Evolutionary conservation across 2,113 vertebrate genomes (phyloP).

Genomic region (Catharus minimus): DNA sequence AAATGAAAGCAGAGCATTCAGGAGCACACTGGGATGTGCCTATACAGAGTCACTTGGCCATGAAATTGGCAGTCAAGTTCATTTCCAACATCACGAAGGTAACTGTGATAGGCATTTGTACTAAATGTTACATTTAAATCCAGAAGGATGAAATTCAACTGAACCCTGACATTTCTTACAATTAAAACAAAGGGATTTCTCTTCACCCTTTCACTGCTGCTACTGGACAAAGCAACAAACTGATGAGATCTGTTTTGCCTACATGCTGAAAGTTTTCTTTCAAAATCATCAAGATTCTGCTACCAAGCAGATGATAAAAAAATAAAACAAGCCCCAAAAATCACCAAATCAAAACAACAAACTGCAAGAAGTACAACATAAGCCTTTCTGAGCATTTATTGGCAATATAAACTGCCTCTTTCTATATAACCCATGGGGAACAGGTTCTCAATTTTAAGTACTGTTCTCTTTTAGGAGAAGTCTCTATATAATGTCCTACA

Average conservation of each 20-base stretch:
- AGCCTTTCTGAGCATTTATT: background rate
- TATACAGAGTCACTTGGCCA: background rate
- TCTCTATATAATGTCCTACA: background rate
- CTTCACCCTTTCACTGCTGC: background rate
- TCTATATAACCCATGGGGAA: background rate
- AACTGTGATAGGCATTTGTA: background rate
- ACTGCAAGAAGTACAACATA: background rate
- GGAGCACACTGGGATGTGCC: rapidly evolving
- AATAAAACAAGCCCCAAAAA: background rate
- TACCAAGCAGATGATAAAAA: background rate
- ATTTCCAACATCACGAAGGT: background rate
- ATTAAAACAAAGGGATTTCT: background rate
- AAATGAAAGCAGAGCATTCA: background rate
- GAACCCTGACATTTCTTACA: background rate
- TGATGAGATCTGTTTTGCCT: background rate
- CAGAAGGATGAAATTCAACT: background rate
- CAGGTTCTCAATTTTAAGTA: background rate
- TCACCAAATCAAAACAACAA: background rate
- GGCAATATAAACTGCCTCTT: background rate
- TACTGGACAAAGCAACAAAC: background rate
- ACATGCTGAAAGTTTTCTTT: background rate
- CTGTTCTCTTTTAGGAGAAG: background rate
- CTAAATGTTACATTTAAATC: background rate
- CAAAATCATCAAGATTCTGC: background rate
- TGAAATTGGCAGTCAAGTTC: background rate